Evolutionary conservation across 1,140 invertebrate species (phyloP).

Genomic region (Drosophila sucinea): DNA sequence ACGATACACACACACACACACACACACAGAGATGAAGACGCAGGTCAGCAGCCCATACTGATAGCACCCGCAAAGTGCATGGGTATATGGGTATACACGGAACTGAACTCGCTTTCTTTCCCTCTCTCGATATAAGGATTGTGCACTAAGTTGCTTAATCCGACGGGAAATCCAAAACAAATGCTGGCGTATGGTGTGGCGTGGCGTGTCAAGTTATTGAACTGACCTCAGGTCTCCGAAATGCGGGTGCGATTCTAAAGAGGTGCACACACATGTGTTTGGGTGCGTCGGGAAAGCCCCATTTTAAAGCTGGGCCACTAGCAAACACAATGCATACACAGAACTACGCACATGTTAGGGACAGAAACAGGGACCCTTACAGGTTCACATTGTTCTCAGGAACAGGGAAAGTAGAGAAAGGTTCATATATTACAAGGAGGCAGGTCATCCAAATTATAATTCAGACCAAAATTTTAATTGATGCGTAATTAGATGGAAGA

Average conservation of each 20-base stretch:
- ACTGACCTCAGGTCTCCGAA: slow-evolving; percentile 31
- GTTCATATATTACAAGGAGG: background rate
- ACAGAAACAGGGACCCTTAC: slow-evolving; percentile 26
- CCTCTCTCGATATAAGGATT: slow-evolving; percentile 33
- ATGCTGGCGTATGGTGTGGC: slow-evolving; percentile 35
- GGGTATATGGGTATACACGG: slow-evolving; percentile 18
- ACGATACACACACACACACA: background rate
- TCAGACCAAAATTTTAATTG: too few relatives aligned
- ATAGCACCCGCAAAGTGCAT: slow-evolving; percentile 33
- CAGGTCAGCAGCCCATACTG: slow-evolving; percentile 17
- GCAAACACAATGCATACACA: slow-evolving; percentile 19
- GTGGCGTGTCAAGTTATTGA: slow-evolving; percentile 46
- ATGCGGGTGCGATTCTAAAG: background rate
- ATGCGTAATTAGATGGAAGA: too few relatives aligned
- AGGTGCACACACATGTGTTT: slow-evolving; percentile 57
- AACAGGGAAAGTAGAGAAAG: background rate
- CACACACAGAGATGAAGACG: background rate
- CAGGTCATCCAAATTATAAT: background rate
- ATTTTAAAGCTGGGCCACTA: slow-evolving; percentile 58
- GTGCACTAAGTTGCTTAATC: slow-evolving; percentile 79
- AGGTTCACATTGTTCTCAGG: slow-evolving; percentile 35
- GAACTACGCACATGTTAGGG: slow-evolving; percentile 47
- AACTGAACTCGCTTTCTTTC: slow-evolving; percentile 12
- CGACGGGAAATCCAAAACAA: slow-evolving; percentile 80
- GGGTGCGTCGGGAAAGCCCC: slow-evolving; percentile 54